These are phyloP conservation scores for honey bee (Apis mellifera) DNA, from an alignment of 1,140 invertebrate genomes.

Conservation along the genomic window Amel_HAv3.1 CM009933.2:12660001-12660500, in stretches of 20 bases:
- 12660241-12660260: conserved; percentile 7
- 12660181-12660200: conserved; percentile 42
- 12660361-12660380: background rate
- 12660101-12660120: background rate
- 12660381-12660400: background rate
- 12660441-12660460: conserved; percentile 1
- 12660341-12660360: background rate
- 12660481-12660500: conserved; percentile 2
- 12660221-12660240: conserved; percentile 9
- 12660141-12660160: background rate
- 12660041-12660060: background rate
- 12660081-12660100: background rate
- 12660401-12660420: conserved; percentile 1
- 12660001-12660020: background rate
- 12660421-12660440: conserved; percentile 19
- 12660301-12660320: conserved; percentile 37
- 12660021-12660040: background rate
- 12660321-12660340: background rate
- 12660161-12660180: conserved; percentile 52
- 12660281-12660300: conserved; percentile 29
- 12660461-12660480: conserved; percentile 51
- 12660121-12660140: background rate
- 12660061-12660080: background rate
- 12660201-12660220: background rate
- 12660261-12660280: conserved; percentile 36